Base-by-base conservation (phyloP, 2,113 vertebrate genomes). In the Syngnathoides biaculeatus region DNA sequence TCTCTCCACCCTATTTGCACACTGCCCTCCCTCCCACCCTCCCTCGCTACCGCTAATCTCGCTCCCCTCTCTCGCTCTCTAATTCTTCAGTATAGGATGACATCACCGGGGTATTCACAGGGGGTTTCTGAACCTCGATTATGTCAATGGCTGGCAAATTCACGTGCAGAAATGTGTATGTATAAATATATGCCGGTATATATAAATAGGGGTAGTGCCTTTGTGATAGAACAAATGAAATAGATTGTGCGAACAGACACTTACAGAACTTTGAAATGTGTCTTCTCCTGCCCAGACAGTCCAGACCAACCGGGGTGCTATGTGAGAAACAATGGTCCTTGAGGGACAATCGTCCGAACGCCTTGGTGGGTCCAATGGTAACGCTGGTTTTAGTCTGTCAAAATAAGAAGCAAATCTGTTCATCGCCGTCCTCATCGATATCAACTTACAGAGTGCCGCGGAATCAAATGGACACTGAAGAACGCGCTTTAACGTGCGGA, bases 41-140 rank as follows among this genome's bases (percentile, higher is more conserved):
- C 35, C 59, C 24, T 64, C 78, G 91, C 93, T 2, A 26, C 24
- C 13, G 22, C 53, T 15, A 6, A 75, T 26, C 78, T 56, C 13
- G 2, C 53, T 55, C 24, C 52, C 53, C 53, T 55, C 55, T 30
- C 55, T 57, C 26, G 26, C 30, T 57, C 14, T 35, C 52, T 14
- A 24, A 26, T 14, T 57, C 52, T 26, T 26, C 52, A 30, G 26
- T 35, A 3, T 57, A 57, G 55, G 26, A 57, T 57, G 55, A 95
- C 94, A 95, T 94, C 93, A 92, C 79, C 77, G 86, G 93, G 94
- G 93, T 81, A 90, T 92, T 92, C 30, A 78, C 39, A 88, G 90
- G 85, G 92, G 92, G 89, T 45, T 91, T 85, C 89, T 88, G 88
- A 77, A 24, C 85, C 57, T 39, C 75, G 8, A 73, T 67, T 13